Percentiles rank a stretch among this genome's conserved stretches.
Evolutionary conservation across 2,888 invertebrate genomes (phyloP).

Genomic region (Drosophila paramelanica): DNA sequence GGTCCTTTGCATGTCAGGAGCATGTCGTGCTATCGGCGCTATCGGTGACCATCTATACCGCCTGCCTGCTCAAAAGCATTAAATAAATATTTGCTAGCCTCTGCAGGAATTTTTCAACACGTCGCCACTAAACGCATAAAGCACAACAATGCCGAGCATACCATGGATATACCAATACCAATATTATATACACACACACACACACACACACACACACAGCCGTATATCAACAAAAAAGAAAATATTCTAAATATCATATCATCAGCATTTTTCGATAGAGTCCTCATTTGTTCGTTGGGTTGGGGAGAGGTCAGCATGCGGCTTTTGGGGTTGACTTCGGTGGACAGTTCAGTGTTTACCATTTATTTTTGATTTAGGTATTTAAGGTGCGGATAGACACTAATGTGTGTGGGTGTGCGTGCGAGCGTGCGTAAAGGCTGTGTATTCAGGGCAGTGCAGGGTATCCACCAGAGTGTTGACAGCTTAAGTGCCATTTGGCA

Average conservation of each 20-base stretch:
- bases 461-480: conserved; percentile 64
- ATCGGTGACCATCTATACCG: conserved; percentile 43
- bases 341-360: conserved; percentile 74
- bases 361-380: conserved; percentile 82
- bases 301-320: conserved; percentile 9
- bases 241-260: conserved; percentile 77
- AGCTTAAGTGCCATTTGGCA: conserved; percentile 77
- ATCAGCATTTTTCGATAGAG: conserved; percentile 78
- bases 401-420: conserved; percentile 51
- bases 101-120: conserved; percentile 78
- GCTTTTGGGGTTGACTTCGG: conserved; percentile 48
- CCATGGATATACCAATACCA: conserved; percentile 26
- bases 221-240: conserved; percentile 20
- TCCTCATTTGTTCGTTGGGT: conserved; percentile 37
- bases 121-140: conserved; percentile 50
- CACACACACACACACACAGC: conserved; percentile 10
- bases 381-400: conserved; percentile 75
- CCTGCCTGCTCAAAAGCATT: conserved; percentile 68
- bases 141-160: conserved; percentile 42
- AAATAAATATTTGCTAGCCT: conserved; percentile 80
- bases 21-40: conserved; percentile 38
- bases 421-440: conserved; percentile 56
- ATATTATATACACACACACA: conserved; percentile 4
- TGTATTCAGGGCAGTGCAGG: conserved; percentile 13
- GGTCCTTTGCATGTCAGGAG: conserved; percentile 51